Evolutionary conservation across 2,113 vertebrate species (phyloP), one percentile per base, ranked within the genome.

Genomic region (Phylloscopus whistleri): DNA sequence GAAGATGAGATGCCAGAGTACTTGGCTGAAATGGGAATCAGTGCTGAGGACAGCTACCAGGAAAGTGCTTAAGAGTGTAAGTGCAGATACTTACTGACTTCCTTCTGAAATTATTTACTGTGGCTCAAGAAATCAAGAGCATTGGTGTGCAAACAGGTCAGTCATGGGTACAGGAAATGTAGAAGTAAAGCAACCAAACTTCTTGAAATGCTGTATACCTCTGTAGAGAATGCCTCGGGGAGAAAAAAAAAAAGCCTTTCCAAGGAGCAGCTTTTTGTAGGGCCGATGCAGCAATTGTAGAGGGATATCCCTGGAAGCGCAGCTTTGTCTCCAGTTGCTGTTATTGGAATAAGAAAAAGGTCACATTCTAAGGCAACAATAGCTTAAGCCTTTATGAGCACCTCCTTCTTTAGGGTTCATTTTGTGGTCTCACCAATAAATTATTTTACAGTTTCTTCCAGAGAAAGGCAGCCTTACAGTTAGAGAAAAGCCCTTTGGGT

Each of bases 401-500:
- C 55, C 55, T 87, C 44, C 62, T 79, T 67, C 79, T 95, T 91
- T 73, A 37, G 62, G 62, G 53, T 62, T 80, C 55, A 35, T 94
- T 93, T 66, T 89, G 41, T 87, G 53, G 66, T 64, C 78, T 79
- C 79, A 75, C 53, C 69, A 82, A 74, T 93, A 92, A 95, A 82
- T 76, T 85, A 83, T 67, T 85, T 80, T 59, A 66, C 90, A 72
- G 82, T 81, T 90, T 88, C 78, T 95, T 86, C 30, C 82, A 90
- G 35, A 52, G 55, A 85, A 91, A 94, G 49, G 60, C 75, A 88
- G 82, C 46, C 17, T 16, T 56, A 56, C 19, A 73, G 81, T 68
- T 63, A 90, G 63, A 85, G 87, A 92, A 93, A 95, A 92, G 87
- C 75, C 51, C 77, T 89, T 83, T 80, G 82, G 84, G 82, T 90